A percentile compares a stretch with the other conserved stretches of the same genome.
These are phyloP conservation scores for Onychostruthus taczanowskii DNA, from an alignment of 2,113 vertebrate species.

Conservation along the genomic window DNA sequence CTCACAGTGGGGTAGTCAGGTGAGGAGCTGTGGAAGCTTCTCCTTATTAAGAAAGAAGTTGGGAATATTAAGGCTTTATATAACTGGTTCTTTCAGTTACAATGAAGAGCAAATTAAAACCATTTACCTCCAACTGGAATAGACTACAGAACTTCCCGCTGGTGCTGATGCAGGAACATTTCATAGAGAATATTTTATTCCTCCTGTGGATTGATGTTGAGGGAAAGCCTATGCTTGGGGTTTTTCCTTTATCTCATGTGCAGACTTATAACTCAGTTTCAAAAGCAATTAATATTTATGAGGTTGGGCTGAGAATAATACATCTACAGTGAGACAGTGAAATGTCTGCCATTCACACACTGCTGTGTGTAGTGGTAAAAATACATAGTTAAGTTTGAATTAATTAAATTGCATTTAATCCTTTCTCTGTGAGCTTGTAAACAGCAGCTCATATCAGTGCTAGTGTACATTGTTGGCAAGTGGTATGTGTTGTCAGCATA, in stretches of 20 bases:
- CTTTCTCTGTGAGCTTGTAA: background rate
- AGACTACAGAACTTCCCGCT: background rate
- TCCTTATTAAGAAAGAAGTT: background rate
- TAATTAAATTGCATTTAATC: constrained; percentile 27
- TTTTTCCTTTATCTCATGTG: constrained; percentile 1
- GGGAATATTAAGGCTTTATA: background rate
- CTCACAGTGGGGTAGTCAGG: background rate
- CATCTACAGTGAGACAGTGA: background rate
- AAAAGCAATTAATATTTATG: constrained; percentile 52
- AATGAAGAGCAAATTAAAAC: constrained; percentile 12
- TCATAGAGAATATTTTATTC: background rate
- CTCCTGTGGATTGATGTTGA: background rate
- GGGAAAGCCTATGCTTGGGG: background rate
- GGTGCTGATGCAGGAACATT: constrained; percentile 28
- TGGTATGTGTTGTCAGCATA: background rate
- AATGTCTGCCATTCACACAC: background rate
- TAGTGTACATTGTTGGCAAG: background rate
- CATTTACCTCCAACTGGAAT: background rate
- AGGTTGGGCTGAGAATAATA: constrained; percentile 16
- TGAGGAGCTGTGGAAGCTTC: background rate
- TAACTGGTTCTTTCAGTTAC: background rate
- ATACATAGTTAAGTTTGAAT: constrained; percentile 14
- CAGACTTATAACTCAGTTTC: background rate
- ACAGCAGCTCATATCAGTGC: background rate
- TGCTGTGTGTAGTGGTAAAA: background rate